Base-by-base conservation (phyloP, 2,888 invertebrate genomes). In the Melanotus villosus region DNA sequence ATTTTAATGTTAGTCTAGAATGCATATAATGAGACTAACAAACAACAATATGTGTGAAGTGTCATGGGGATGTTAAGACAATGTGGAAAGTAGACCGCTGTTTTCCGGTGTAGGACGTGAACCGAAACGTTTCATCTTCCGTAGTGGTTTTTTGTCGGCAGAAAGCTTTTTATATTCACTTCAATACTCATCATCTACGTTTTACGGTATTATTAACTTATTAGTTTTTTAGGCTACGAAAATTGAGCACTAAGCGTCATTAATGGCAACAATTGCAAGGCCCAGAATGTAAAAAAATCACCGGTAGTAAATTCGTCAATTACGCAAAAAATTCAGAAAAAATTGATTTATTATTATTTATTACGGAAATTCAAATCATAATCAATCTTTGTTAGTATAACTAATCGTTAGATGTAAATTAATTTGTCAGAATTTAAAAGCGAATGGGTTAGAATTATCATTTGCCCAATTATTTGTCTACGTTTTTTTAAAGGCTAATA, bases 21-120 rank as follows among this genome's bases (percentile, higher is more conserved):
- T 38, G 50, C 62, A 62, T 23, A 32, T 62, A 62, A 62, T 38
- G 62, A 58, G 41, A 23, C 54, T n/a, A 47, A 21, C 47, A 21
- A 7, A 47, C 47, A 47, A 47, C 45, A 21, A 45, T 38, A 58
- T 21, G 41, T 38, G 62, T 62, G 50, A 23, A 38, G 23, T 38
- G n/a, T 52, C 30, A 52, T 52, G 62, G 62, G 62, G 62, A 50
- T 52, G 38, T 21, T 60, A 60, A 62, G 62, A 62, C 62, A 52
- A 62, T 52, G 50, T 62, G 32, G 59, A 62, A 62, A 62, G 62
- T 52, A 62, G 62, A 62, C 52, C 50, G 62, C 16, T 41, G 21
- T 26, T 62, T 52, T 62, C 62, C 62, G 52, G 62, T 62, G 26
- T 7, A 23, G 50, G 38, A 50, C n/a, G 34, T 52, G 52, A 52